Conservation (phyloP, 2,113 vertebrate genomes). For the Cochlearius cochlearius region DNA sequence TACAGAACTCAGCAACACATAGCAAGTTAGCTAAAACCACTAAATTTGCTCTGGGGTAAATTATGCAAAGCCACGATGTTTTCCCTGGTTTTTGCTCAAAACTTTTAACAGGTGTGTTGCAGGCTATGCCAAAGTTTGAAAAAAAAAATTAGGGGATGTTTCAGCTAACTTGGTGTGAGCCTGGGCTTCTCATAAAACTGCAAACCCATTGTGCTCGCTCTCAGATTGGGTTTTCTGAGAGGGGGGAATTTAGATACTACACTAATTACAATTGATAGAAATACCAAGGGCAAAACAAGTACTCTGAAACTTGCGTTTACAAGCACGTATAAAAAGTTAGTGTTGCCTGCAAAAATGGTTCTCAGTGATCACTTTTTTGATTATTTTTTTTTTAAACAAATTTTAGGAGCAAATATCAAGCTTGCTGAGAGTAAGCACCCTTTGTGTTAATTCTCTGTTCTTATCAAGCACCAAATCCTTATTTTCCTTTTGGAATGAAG, state of each 20-base stretch:
- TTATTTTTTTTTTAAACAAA: background rate
- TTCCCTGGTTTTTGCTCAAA: conserved; percentile 23
- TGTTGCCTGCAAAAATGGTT: background rate
- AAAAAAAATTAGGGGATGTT: background rate
- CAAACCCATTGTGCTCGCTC: background rate
- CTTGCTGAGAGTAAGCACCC: background rate
- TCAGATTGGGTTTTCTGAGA: background rate
- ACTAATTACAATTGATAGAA: background rate
- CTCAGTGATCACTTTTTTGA: background rate
- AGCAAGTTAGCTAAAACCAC: background rate
- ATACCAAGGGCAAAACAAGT: background rate
- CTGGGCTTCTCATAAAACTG: background rate
- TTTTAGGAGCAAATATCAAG: background rate
- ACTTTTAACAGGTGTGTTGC: background rate
- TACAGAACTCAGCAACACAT: background rate
- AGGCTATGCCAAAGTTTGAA: background rate
- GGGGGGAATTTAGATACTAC: background rate
- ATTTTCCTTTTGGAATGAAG: background rate
- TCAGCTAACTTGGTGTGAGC: background rate
- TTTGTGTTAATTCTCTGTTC: background rate
- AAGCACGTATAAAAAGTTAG: background rate
- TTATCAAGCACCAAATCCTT: background rate
- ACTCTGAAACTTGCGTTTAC: background rate
- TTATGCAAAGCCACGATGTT: background rate
- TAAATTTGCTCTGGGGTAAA: background rate